Conservation (phyloP, 92 coral and sea anemone genomes). For the Siderastrea siderea region DNA sequence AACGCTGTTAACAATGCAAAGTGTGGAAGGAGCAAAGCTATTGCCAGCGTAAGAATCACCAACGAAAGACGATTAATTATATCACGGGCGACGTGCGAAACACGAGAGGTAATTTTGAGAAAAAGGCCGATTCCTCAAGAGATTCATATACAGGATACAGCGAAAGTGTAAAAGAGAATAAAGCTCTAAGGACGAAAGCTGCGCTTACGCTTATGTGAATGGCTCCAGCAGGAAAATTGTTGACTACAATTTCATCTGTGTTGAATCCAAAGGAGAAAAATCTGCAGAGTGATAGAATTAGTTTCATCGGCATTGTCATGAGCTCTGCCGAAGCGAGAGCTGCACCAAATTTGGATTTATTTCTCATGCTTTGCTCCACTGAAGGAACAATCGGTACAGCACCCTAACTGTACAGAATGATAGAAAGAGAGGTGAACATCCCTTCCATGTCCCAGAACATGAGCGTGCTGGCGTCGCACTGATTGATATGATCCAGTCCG, state of each 20-base stretch:
- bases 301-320: background rate
- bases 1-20: background rate
- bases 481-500: conserved; percentile 12
- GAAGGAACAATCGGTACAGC: conserved; percentile 18
- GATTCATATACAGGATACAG: background rate
- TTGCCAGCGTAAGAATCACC: background rate
- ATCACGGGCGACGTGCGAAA: background rate
- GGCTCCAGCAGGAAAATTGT: conserved; percentile 55
- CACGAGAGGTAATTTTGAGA: background rate
- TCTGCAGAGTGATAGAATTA: conserved; percentile 39
- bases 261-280: conserved; percentile 40
- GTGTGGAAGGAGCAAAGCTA: background rate
- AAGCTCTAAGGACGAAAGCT: conserved; percentile 9
- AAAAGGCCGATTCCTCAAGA: background rate
- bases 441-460: conserved; percentile 58
- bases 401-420: conserved; percentile 38
- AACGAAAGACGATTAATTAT: background rate
- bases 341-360: conserved; percentile 26
- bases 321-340: conserved; percentile 13
- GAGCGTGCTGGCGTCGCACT: conserved; percentile 19
- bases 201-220: background rate
- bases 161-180: background rate
- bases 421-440: conserved; percentile 10
- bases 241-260: conserved; percentile 47
- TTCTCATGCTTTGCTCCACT: conserved; percentile 44